Conservation (phyloP, 1,140 invertebrate genomes). For the Cydia strobilella region DNA sequence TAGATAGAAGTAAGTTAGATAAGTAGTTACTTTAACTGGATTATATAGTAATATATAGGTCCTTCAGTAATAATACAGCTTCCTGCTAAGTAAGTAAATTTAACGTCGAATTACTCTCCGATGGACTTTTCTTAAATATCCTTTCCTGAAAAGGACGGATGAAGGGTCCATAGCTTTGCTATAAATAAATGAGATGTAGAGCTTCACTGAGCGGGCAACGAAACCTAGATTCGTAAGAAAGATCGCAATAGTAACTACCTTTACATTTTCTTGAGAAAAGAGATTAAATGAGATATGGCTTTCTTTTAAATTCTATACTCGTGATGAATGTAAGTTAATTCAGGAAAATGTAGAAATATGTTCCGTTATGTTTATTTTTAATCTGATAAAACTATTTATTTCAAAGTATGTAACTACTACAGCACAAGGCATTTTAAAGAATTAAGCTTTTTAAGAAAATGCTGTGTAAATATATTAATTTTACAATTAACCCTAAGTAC, state of each 20-base stretch:
- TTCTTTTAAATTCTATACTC: background rate
- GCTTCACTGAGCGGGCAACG: background rate
- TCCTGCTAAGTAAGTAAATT: background rate
- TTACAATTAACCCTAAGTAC: no score
- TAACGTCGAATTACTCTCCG: background rate
- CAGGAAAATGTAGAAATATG: background rate
- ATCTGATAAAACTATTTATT: no score
- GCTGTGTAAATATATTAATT: no score
- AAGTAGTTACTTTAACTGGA: no score
- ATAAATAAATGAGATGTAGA: constrained; percentile 16
- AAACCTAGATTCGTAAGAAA: constrained; percentile 10
- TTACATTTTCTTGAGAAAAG: background rate
- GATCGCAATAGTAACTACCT: background rate
- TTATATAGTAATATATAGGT: no score
- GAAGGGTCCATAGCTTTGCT: background rate
- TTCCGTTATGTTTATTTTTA: background rate
- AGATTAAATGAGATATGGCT: background rate
- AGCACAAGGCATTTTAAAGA: no score
- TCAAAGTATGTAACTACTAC: no score
- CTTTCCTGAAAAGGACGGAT: background rate
- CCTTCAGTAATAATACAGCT: background rate
- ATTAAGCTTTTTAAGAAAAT: no score
- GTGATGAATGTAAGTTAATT: background rate
- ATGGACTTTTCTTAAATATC: background rate
- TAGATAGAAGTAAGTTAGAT: no score